Evolutionary conservation across 2,113 vertebrate genomes (phyloP), one percentile per base, ranked within the genome.

Genomic region (Puma concolor): DNA sequence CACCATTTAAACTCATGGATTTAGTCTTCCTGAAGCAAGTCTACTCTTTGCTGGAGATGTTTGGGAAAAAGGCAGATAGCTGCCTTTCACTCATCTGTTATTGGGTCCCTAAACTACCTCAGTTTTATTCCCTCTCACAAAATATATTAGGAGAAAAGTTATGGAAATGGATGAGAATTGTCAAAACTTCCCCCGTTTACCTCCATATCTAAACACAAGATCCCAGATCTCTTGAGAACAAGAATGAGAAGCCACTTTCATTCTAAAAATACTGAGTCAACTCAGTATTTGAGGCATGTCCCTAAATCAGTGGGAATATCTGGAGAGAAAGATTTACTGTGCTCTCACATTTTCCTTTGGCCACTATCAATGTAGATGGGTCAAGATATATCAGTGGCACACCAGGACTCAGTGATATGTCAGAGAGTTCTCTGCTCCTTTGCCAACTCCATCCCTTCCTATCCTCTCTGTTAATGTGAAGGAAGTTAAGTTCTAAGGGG

Each of bases 151-250:
- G 15, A 90, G 74, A 94, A 82, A 71, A 41, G 29, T 92, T 79
- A 94, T 54, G 4, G 54, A 95, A 97, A 94, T 79, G 36, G 27
- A 2, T 83, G 91, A 84, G 38, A 91, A 8, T 63, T 95, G 17
- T 86, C 91, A 71, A 80, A 91, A 94, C 86, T 92, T 95, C 23
- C 21, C 44, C 36, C 79, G 66, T 87, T 88, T 44, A 52, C 31
- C 88, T 97, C 48, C 79, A 79, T n/a, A 71, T 83, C 31, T 95
- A 89, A 96, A 90, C 33, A 54, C 7, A 57, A 72, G 69, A 74
- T 85, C 57, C 71, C 66, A 94, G 4, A 87, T 88, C 54, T 93
- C 71, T 93, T 74, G 33, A 85, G 94, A 97, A 94, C 19, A 84
- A 97, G 63, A n/a, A 88, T 88, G 14, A 69, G 41, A 50, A 96